Conservation (phyloP, 37 sponge, comb jelly and placozoan genomes). For the Beroe ovata region DNA sequence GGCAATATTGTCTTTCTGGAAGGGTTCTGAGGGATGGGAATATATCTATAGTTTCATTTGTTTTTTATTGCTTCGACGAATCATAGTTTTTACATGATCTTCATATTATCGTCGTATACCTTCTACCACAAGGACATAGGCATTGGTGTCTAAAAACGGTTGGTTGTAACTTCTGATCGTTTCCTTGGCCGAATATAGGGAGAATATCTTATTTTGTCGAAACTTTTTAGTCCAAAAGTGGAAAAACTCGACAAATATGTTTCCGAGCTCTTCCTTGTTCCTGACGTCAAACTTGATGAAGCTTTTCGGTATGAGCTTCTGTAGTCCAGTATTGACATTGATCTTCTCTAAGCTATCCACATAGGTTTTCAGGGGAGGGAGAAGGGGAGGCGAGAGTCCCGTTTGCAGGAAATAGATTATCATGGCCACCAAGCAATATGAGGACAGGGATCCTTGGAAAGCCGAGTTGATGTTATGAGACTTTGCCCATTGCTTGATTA, state of each 20-base stretch:
- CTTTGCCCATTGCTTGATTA: slow-evolving; percentile 68
- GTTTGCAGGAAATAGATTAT: slow-evolving; percentile 68
- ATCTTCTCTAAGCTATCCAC: not conserved
- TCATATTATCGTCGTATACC: not conserved
- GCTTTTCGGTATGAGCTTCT: not conserved
- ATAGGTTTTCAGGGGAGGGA: slow-evolving; percentile 49
- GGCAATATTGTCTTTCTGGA: slow-evolving; percentile 62
- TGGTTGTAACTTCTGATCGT: slow-evolving; percentile 17
- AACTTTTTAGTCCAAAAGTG: slow-evolving; percentile 25
- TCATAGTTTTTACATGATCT: too few relatives aligned
- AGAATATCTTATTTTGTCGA: slow-evolving; percentile 44
- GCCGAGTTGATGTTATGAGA: slow-evolving; percentile 64
- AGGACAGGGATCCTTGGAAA: slow-evolving; percentile 64
- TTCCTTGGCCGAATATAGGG: slow-evolving; percentile 27
- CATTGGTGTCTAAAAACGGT: slow-evolving; percentile 15
- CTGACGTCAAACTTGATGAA: slow-evolving; percentile 35
- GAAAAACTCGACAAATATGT: slow-evolving; percentile 36
- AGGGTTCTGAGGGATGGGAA: slow-evolving; percentile 29
- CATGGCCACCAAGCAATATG: slow-evolving; percentile 63
- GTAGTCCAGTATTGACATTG: slow-evolving; percentile 28
- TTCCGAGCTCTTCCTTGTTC: slow-evolving; percentile 27
- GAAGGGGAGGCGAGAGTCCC: slow-evolving; percentile 54
- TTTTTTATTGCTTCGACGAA: not conserved
- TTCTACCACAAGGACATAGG: slow-evolving; percentile 26
- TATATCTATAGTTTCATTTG: too few relatives aligned